Evolutionary conservation across 2,888 invertebrate genomes (phyloP).

Genomic region (Hyposoter dolosus): DNA sequence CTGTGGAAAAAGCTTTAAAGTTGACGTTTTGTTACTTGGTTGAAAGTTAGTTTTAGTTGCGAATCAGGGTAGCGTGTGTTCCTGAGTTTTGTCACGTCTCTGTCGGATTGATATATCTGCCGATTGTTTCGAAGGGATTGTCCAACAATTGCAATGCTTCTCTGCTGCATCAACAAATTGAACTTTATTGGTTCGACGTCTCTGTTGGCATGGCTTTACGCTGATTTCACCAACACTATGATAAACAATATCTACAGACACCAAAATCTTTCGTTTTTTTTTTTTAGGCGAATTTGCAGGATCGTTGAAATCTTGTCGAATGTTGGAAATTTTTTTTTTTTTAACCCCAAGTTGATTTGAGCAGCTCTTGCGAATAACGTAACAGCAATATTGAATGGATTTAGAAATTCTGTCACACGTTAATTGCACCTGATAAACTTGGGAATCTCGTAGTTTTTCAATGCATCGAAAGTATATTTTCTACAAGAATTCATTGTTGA

Average conservation of each 20-base stretch:
- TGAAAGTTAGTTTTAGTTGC: constrained; percentile 26
- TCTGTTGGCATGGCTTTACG: not conserved
- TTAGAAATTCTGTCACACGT: not conserved
- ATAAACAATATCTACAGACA: not conserved
- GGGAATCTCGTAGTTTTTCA: not conserved
- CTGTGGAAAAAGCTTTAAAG: constrained; percentile 18
- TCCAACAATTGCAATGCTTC: not conserved
- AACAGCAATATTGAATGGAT: not conserved
- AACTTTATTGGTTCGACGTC: not conserved
- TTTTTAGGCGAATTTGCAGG: not conserved
- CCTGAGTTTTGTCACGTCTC: constrained; percentile 30
- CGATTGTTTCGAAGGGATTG: not conserved
- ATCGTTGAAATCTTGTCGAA: not conserved
- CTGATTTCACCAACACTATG: not conserved
- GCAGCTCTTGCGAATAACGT: not conserved
- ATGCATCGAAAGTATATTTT: not conserved
- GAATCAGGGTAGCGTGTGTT: constrained; percentile 3
- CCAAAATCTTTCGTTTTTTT: not conserved
- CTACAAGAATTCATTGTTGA: not conserved
- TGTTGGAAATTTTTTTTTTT: not conserved
- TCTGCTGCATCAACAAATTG: constrained; percentile 1
- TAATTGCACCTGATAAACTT: not conserved
- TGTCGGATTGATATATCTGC: constrained; percentile 14
- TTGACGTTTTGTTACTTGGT: constrained; percentile 23
- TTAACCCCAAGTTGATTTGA: not conserved